phyloP scores from a whole-genome alignment of 1,140 invertebrate species.

The Megalopta genalis region DNA sequence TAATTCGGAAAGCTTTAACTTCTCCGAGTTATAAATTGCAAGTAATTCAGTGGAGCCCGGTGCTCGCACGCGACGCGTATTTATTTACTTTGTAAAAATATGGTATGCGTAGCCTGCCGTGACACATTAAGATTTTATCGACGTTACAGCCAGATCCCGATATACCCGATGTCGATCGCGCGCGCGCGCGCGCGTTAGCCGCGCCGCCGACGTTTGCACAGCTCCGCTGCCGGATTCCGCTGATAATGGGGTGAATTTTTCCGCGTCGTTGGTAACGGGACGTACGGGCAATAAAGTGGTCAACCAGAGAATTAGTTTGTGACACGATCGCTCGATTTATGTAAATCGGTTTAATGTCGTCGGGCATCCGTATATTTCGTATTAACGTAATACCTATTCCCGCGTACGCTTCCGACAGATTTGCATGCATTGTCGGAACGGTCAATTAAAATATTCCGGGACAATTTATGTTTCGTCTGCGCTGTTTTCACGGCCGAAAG shows the following conservation, averaged over 20 bases:
- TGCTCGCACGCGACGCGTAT: background rate
- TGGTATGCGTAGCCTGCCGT: background rate
- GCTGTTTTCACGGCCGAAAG: conserved; percentile 20
- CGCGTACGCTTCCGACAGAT: conserved; percentile 44
- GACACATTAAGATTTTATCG: background rate
- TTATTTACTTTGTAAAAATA: background rate
- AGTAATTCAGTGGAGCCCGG: background rate
- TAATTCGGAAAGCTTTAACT: background rate
- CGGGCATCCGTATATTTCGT: conserved; percentile 46
- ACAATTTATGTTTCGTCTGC: conserved; percentile 23
- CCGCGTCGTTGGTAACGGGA: conserved; percentile 1
- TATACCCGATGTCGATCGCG: too few species aligned
- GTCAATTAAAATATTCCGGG: conserved; percentile 58
- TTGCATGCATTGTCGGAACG: conserved; percentile 67
- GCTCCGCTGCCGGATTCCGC: background rate
- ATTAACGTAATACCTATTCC: conserved; percentile 69
- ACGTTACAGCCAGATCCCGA: too few species aligned
- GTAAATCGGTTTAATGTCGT: conserved; percentile 72
- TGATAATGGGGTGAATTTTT: conserved; percentile 36
- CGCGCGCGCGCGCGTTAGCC: too few species aligned
- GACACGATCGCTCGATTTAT: conserved; percentile 68
- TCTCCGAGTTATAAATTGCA: background rate
- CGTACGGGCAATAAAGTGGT: conserved; percentile 44
- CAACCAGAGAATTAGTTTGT: conserved; percentile 55
- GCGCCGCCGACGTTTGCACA: too few species aligned